Percentiles rank a stretch among this genome's conserved stretches.
Evolutionary conservation across 2,888 invertebrate genomes (phyloP).

Genomic region (Syrphus vitripennis): DNA sequence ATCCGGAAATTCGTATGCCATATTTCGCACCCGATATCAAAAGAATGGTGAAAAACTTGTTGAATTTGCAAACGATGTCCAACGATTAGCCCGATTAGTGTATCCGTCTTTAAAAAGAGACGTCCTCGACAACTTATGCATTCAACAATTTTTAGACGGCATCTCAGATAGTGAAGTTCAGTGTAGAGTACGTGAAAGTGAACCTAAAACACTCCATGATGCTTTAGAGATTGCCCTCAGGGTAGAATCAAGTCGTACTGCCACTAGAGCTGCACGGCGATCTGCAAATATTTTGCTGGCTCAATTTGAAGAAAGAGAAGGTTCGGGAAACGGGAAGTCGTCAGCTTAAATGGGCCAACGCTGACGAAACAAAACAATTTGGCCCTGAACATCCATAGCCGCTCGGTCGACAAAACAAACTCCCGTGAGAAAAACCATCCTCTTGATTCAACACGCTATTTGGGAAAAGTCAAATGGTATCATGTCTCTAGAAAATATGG

Average conservation of each 20-base stretch:
- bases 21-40: not conserved
- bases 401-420: not conserved
- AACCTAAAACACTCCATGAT: not conserved
- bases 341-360: no score
- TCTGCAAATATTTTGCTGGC: not conserved
- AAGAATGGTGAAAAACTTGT: not conserved
- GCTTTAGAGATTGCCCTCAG: not conserved
- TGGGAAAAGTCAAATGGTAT: no score
- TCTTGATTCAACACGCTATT: not conserved
- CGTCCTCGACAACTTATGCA: not conserved
- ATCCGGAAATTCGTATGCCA: not conserved
- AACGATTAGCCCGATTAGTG: not conserved
- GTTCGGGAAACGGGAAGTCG: no score
- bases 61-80: not conserved
- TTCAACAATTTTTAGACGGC: slow-evolving; percentile 18
- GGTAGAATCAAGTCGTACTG: not conserved
- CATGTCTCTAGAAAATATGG: no score
- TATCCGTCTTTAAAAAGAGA: not conserved
- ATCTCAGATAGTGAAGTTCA: no score
- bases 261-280: not conserved
- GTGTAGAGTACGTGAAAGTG: slow-evolving; percentile 3
- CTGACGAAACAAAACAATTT: no score
- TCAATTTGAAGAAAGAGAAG: no score
- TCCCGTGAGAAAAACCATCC: not conserved
- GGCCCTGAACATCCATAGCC: not conserved